Evolutionary conservation across 2,113 vertebrate species (phyloP).

Genomic region (Astur gentilis): DNA sequence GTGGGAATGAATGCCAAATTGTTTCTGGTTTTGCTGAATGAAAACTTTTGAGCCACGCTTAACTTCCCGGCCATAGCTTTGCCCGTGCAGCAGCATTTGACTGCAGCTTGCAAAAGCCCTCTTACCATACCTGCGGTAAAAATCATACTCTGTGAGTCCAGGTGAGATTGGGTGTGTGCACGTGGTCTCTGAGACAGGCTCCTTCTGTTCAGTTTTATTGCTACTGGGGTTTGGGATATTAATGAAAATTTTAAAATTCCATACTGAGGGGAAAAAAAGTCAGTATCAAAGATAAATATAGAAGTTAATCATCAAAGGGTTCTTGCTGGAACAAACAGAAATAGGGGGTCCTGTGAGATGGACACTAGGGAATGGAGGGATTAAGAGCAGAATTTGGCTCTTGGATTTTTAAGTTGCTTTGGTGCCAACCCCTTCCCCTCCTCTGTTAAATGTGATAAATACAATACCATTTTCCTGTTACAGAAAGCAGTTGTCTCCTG

Average conservation of each 20-base stretch:
- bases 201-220: neutral
- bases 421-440: neutral
- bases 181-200: neutral
- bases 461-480: neutral
- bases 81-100: neutral
- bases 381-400: neutral
- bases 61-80: neutral
- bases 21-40: slow-evolving; percentile 35
- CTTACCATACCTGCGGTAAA: neutral
- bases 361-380: neutral
- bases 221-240: neutral
- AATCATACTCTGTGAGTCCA: neutral
- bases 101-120: neutral
- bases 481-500: neutral
- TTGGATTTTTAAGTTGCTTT: neutral
- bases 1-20: slow-evolving; percentile 33
- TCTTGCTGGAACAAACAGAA: neutral
- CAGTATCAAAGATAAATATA: neutral
- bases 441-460: neutral
- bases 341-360: neutral
- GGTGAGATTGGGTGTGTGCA: neutral
- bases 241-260: neutral
- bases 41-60: neutral
- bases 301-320: neutral
- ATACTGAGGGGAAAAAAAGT: neutral